Evolutionary conservation across 2,888 invertebrate genomes (phyloP).

Genomic region (Copidosoma aretas): DNA sequence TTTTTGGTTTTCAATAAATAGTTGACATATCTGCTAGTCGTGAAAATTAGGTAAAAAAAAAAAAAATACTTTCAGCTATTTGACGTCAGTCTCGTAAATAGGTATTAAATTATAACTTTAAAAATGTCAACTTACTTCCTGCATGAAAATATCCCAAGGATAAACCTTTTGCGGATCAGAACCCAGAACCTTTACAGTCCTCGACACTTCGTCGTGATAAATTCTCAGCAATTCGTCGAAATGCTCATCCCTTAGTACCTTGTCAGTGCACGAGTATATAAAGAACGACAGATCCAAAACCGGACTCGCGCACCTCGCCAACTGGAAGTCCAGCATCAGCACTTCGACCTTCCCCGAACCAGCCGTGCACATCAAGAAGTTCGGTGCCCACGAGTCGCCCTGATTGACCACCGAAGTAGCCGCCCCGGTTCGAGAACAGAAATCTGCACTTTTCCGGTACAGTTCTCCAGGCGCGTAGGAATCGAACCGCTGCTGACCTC

Average conservation of each 20-base stretch:
- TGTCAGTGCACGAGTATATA: slow-evolving; percentile 70
- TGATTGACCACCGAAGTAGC: slow-evolving; percentile 69
- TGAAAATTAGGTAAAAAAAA: no score
- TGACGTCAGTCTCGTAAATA: no score
- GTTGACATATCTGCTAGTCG: no score
- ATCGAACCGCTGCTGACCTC: slow-evolving; percentile 67
- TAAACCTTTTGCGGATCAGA: slow-evolving; percentile 68
- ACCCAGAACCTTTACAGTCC: slow-evolving; percentile 68
- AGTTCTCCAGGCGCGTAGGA: slow-evolving; percentile 66
- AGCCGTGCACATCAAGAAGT: slow-evolving; percentile 69
- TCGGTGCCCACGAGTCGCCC: slow-evolving; percentile 80
- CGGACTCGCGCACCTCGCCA: slow-evolving; percentile 68
- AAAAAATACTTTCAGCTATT: no score
- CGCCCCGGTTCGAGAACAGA: slow-evolving; percentile 58
- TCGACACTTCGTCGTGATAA: slow-evolving; percentile 68
- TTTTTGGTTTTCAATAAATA: no score
- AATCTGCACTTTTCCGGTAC: slow-evolving; percentile 64
- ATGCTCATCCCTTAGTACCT: slow-evolving; percentile 66
- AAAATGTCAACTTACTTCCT: slow-evolving; percentile 60
- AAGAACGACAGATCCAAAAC: slow-evolving; percentile 69
- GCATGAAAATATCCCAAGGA: slow-evolving; percentile 64
- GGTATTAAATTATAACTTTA: no score
- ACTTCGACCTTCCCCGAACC: slow-evolving; percentile 56
- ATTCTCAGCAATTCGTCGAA: slow-evolving; percentile 69
- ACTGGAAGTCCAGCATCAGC: slow-evolving; percentile 75